Evolutionary conservation across 2,113 vertebrate genomes (phyloP).

Genomic region (Dipodomys spectabilis): DNA sequence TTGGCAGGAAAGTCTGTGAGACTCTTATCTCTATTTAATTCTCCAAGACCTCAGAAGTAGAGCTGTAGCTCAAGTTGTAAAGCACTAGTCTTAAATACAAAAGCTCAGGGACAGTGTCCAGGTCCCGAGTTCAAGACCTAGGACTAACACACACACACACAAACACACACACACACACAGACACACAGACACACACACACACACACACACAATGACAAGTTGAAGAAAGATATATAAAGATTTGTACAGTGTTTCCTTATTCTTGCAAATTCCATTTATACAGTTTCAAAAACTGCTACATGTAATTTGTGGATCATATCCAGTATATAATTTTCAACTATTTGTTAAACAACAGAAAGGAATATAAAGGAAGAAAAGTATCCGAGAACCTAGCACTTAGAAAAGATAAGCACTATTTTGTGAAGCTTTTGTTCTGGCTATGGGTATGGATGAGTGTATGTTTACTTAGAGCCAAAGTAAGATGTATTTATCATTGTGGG

Average conservation of each 20-base stretch:
- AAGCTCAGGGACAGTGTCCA: too few relatives aligned
- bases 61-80: too few relatives aligned
- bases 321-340: not conserved
- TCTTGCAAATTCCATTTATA: not conserved
- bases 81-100: too few relatives aligned
- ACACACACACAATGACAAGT: not conserved
- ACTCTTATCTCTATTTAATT: too few relatives aligned
- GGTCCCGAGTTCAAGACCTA: too few relatives aligned
- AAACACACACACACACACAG: too few relatives aligned
- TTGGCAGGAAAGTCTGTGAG: too few relatives aligned
- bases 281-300: not conserved
- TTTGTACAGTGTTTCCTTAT: not conserved
- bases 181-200: too few relatives aligned
- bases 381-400: not conserved
- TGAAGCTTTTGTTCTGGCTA: not conserved
- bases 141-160: too few relatives aligned
- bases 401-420: not conserved
- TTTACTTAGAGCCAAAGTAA: not conserved
- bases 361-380: not conserved
- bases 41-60: too few relatives aligned
- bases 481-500: not conserved
- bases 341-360: conserved; percentile 8
- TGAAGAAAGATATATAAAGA: not conserved
- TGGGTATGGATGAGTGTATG: not conserved
- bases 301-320: not conserved